Evolutionary conservation across 2,797 vertebrate species (phyloP).

Genomic region (Rhabdomys pumilio): DNA sequence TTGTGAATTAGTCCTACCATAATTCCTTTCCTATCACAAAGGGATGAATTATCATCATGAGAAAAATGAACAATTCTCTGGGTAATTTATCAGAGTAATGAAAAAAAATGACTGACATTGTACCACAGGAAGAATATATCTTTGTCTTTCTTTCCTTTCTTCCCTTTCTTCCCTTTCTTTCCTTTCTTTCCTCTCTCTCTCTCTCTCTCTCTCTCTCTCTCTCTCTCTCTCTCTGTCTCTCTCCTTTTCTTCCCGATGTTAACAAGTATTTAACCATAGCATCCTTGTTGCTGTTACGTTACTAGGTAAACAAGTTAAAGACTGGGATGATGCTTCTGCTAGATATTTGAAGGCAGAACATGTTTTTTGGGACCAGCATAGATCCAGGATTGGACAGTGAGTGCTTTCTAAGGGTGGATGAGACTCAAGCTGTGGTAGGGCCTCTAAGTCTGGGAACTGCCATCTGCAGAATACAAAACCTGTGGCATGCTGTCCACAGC

Average conservation of each 20-base stretch:
- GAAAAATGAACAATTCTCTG: not conserved
- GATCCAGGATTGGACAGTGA: not conserved
- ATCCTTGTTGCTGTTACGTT: not conserved
- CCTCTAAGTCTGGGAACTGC: not conserved
- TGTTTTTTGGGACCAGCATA: not conserved
- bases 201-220: rapidly evolving
- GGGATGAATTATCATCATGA: not conserved
- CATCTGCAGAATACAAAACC: not conserved
- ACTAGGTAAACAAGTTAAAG: not conserved
- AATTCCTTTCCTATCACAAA: not conserved
- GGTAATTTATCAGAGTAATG: not conserved
- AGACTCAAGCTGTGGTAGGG: not conserved
- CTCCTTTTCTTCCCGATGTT: not conserved
- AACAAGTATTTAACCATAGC: not conserved
- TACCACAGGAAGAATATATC: not conserved
- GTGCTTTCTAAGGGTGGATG: not conserved
- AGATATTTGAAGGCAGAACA: not conserved
- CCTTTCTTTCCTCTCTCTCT: too few relatives aligned
- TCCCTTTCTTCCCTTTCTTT: too few relatives aligned
- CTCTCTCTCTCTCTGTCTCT: rapidly evolving
- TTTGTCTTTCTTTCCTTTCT: not conserved
- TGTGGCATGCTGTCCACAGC: not conserved
- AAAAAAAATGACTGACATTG: not conserved
- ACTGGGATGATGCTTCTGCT: not conserved
- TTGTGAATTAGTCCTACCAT: not conserved